These are phyloP conservation scores for Ceyx melanurus DNA, from an alignment of 2,113 vertebrate genomes.

Conservation along the genomic window DNA sequence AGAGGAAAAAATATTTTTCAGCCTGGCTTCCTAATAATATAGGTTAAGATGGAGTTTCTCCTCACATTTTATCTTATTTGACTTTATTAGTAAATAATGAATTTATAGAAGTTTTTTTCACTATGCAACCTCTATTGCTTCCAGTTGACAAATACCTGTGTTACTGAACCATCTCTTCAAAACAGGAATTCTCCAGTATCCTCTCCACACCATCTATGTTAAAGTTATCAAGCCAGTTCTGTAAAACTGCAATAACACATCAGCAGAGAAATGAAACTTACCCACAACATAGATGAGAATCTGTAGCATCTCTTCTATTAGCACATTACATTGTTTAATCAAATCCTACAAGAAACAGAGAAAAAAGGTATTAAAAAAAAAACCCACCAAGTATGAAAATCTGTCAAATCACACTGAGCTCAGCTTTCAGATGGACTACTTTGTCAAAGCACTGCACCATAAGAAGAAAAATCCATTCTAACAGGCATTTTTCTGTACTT, in stretches of 20 bases:
- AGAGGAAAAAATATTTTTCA: not conserved
- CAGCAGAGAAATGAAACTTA: constrained; percentile 39
- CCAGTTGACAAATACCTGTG: not conserved
- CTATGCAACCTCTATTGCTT: not conserved
- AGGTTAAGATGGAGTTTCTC: not conserved
- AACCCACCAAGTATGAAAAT: not conserved
- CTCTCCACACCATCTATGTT: not conserved
- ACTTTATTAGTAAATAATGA: not conserved
- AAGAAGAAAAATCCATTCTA: not conserved
- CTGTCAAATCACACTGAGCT: not conserved
- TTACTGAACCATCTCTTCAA: not conserved
- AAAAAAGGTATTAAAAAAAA: not conserved
- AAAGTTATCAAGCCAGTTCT: not conserved
- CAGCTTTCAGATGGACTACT: not conserved
- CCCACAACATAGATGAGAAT: constrained; percentile 90
- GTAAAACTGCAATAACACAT: not conserved
- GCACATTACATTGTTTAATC: constrained; percentile 86
- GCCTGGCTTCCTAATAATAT: not conserved
- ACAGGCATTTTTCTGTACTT: not conserved
- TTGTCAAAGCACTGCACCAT: not conserved
- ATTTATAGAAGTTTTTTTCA: not conserved
- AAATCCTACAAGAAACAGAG: constrained; percentile 82
- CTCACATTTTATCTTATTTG: not conserved
- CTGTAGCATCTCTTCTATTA: constrained; percentile 96
- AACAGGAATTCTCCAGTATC: not conserved